Evolutionary conservation across 1,140 invertebrate genomes (phyloP), one percentile per base, ranked within the genome.

Genomic region (Megathymus violae): DNA sequence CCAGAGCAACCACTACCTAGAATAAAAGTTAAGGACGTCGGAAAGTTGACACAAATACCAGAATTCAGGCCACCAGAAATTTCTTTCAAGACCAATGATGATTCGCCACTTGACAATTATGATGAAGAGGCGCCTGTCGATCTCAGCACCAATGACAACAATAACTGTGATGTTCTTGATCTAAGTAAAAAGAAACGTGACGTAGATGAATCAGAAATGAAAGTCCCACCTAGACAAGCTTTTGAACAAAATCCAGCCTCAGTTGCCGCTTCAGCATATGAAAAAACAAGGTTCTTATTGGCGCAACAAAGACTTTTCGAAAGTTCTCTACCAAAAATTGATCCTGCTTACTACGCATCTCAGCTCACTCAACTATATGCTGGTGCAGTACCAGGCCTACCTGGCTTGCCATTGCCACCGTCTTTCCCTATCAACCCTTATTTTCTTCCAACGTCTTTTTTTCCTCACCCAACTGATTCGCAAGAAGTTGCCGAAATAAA

Each of bases 111-210:
- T 7, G 83, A 88, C 5, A 67, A 76, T 4, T 90, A 92, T 52
- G 85, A 86, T 59, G 88, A 91, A 41, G 93, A 95, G 50, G 91
- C 92, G 6, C 95, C 96, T 0, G 90, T 97, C 51, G 96, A 97
- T 90, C 88, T 97, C 1, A 94, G 94, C 22, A 95, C 95, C 89
- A 85, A 75, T 66, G 90, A 91, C 31, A 88, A 85, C 47, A 89
- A 90, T 47, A 90, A 82, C 61, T 91, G 88, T 52, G 95, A 96
- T 85, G 96, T 96, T 1, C 85, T 98, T n/a, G 97, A 98, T 89
- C 93, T 98, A 62, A 97, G 96, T 76, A 96, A 96, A 69, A 97
- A 97, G 82, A 94, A 93, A 61, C 77, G 81, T n/a, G 86, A 90
- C 10, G 77, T 74, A 15, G 91, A 91, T 52, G 83, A 90, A 1